These are phyloP conservation scores for Morinoia aosen DNA, from an alignment of 2,888 invertebrate species.

Conservation along the genomic window DNA sequence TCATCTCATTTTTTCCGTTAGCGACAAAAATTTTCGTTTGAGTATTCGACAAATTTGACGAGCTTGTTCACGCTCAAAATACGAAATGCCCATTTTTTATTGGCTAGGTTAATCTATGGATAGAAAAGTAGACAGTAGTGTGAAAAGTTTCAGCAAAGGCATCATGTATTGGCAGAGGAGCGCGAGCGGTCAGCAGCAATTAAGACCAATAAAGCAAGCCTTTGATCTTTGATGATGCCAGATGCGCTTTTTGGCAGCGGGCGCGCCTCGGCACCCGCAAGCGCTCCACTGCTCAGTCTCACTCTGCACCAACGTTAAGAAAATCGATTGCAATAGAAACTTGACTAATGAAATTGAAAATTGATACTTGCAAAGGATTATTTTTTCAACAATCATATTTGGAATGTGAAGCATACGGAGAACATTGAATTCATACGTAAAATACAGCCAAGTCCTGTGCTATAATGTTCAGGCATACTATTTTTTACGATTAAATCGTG, in stretches of 20 bases:
- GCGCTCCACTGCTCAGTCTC: background rate
- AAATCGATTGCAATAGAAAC: background rate
- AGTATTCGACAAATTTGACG: background rate
- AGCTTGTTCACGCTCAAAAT: background rate
- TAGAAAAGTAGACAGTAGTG: background rate
- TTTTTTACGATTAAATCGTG: too few relatives aligned
- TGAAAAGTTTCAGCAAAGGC: slow-evolving; percentile 12
- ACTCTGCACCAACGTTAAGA: background rate
- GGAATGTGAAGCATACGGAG: background rate
- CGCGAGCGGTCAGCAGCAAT: slow-evolving; percentile 38
- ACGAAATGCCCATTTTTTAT: background rate
- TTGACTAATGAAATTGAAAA: background rate
- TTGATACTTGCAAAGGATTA: background rate
- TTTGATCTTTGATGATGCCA: slow-evolving; percentile 47
- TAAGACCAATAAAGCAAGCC: slow-evolving; percentile 13
- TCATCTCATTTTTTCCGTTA: background rate
- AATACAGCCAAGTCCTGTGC: background rate
- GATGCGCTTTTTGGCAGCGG: background rate
- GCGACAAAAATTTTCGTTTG: background rate
- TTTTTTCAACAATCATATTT: background rate
- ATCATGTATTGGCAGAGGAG: background rate
- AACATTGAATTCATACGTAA: background rate
- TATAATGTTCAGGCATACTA: background rate
- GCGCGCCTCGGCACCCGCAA: background rate
- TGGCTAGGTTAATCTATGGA: slow-evolving; percentile 29